Evolutionary conservation across 2,113 vertebrate species (phyloP), one percentile per base, ranked within the genome.

Genomic region (Pseudopodoces humilis): DNA sequence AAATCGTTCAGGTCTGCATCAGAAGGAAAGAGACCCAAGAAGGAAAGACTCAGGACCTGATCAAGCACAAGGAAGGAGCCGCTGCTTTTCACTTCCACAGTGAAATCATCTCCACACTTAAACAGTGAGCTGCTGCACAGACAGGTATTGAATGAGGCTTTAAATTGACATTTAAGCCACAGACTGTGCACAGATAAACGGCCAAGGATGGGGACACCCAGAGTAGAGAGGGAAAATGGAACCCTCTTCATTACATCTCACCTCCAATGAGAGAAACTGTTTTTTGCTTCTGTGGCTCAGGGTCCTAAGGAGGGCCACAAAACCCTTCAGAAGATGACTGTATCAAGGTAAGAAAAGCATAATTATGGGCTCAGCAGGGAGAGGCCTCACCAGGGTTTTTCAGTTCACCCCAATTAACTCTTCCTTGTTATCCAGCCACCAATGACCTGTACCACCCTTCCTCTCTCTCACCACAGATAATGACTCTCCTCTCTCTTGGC

Each of bases 321-420:
- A 93, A 55, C 9, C 24, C 33, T 86, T 77, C 33, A 70, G 67
- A 72, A 90, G 25, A 60, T 1, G 1, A 50, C 31, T 19, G 5
- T 68, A 15, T 69, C 50, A 67, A 58, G 55, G 59, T 18, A 14
- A 46, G 53, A 74, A 81, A 60, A 14, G 4, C 13, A 12, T 60
- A 64, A 49, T 44, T 37, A 37, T 21, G 23, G 41, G 11, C 35
- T 91, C 62, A 83, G 67, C 24, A 83, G 58, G 76, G 39, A 67
- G 25, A 37, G 13, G 30, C 63, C 15, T 81, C 43, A n/a, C 14
- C 50, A 63, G 22, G 4, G 7, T 21, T 74, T 86, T 83, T 92
- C 60, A 41, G 43, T 74, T 90, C 91, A 93, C 59, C 64, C 59
- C 55, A 86, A 55, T 90, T 83, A 95, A 87, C 43, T 46, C 43